Base-by-base conservation (phyloP, 1,140 invertebrate genomes). In the Stratiolaelaps scimitus region DNA sequence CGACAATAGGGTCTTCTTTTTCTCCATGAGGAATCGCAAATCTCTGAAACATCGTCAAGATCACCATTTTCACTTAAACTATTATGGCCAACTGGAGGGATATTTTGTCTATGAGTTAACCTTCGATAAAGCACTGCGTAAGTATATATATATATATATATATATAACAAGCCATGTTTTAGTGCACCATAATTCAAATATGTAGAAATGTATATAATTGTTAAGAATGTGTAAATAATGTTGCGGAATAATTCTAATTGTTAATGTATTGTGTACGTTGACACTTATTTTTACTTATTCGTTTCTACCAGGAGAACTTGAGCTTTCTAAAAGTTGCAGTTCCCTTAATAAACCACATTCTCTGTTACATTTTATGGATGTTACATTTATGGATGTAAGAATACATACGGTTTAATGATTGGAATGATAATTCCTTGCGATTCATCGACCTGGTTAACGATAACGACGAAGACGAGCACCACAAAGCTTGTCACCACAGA, bases 361-460 rank as follows among this genome's bases (percentile, higher is more conserved):
- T 19, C 47, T 19, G 47, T 48, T 48, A 15, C 20, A 48, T 4
- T 48, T 28, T 4, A 15, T 28, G 15, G 47, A 28, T 7, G 28
- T 48, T 4, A 48, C 47, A n/a, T n/a, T n/a, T n/a, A n/a, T n/a
- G n/a, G n/a, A 28, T 23, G 47, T 28, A 15, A 15, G 47, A 15
- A 20, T 29, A 60, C 53, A 34, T 60, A 60, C 53, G 53, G 53
- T 26, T 60, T 60, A 60, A 60, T 60, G 23, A 60, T 60, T 34
- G 53, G 53, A 20, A 60, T 60, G 53, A 60, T 29, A 60, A 60
- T 60, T 15, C 26, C 53, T 20, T 60, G 17, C 15, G 15, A 17
- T 23, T 60, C 53, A 20, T 60, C 53, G 13, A 60, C 53, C n/a
- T 26, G 53, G 10, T 60, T 60, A 15, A 60, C 15, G 26, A 60